Evolutionary conservation across 2,888 invertebrate genomes (phyloP), one percentile per base, ranked within the genome.

Genomic region (Pristionchus fissidentatus): DNA sequence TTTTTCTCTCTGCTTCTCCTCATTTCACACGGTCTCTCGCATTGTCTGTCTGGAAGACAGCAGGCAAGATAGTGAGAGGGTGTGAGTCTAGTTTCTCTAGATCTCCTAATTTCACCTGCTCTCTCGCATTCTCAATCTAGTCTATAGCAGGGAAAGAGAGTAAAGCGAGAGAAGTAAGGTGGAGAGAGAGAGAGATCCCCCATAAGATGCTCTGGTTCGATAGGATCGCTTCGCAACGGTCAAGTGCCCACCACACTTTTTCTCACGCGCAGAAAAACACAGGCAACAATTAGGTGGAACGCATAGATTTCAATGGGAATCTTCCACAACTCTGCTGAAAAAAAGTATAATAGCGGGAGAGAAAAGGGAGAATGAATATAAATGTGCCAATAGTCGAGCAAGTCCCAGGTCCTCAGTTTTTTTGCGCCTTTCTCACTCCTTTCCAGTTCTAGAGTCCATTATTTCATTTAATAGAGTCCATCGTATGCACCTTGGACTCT

Each of bases 221-320:
- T 70, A 70, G 70, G 70, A 66, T 38, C 62, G 35, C 62, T 19
- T 26, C 15, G 70, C 41, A 8, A n/a, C 43, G 43, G 32, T n/a
- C 70, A 70, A 70, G 41, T 70, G 43, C 13, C 19, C 19, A 22
- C 19, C 0, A n/a, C n/a, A n/a, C 41, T 70, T 66, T 70, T 70
- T 70, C 70, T n/a, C 70, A 70, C 70, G 70, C 38, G 29, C 8
- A 0, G 43, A 70, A 70, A 70, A 70, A 41, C 41, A 70, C n/a
- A 0, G 70, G 70, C 70, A 70, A 70, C 70, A 70, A n/a, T n/a
- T 70, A 22, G 66, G 22, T n/a, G 66, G 38, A 3, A 3, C 13
- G 66, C 22, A 8, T 62, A 0, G 10, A n/a, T n/a, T n/a, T n/a
- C n/a, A n/a, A n/a, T n/a, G n/a, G n/a, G n/a, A n/a, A n/a, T n/a